Conservation (phyloP, 23 tunicate species). For the Diplosoma virens region DNA sequence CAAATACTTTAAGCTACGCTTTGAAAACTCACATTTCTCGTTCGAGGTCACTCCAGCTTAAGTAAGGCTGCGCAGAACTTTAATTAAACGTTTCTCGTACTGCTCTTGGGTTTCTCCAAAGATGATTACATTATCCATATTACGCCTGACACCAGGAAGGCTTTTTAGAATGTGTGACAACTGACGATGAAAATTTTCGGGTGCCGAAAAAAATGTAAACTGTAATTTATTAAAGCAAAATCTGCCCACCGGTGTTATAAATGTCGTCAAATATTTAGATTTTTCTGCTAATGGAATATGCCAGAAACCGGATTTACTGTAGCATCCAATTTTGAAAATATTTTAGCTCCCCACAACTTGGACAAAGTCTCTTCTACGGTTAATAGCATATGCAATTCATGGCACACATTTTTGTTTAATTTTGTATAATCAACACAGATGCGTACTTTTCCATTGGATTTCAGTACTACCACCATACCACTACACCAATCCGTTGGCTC, state of each 20-base stretch:
- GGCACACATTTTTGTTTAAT: too few species aligned
- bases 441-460: too few species aligned
- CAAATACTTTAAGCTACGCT: conserved; percentile 4
- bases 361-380: too few species aligned
- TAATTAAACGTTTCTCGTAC: conserved; percentile 4
- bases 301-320: conserved; percentile 62
- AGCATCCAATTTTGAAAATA: conserved; percentile 46
- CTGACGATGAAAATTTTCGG: conserved; percentile 36
- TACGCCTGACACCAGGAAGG: neutral
- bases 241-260: conserved; percentile 25
- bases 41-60: conserved; percentile 16
- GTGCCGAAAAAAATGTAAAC: conserved; percentile 38
- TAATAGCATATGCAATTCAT: too few species aligned
- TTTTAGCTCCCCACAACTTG: conserved; percentile 13
- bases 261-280: conserved; percentile 10
- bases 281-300: conserved; percentile 41
- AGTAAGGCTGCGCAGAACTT: neutral
- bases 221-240: conserved; percentile 51
- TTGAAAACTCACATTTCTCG: conserved; percentile 27
- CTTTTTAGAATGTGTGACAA: conserved; percentile 19
- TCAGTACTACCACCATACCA: too few species aligned
- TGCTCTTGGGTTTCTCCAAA: conserved; percentile 13
- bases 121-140: conserved; percentile 10
- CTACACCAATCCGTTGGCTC: too few species aligned
- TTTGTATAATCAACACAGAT: too few species aligned